Percentiles rank a stretch among this genome's conserved stretches.
Evolutionary conservation across 2,797 vertebrate genomes (phyloP).

Genomic region (Protonibea diacanthus): DNA sequence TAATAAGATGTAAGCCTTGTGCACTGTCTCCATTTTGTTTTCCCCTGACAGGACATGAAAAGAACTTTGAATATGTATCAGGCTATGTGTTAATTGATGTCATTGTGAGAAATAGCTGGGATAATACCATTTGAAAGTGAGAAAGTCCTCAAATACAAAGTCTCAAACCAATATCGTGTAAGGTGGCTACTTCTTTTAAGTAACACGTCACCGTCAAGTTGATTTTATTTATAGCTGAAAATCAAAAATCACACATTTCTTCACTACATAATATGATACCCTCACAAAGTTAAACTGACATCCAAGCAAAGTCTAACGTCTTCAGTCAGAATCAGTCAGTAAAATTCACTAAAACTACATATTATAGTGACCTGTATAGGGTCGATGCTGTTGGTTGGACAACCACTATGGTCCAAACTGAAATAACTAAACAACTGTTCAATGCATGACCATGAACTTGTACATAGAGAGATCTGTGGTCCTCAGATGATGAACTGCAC

Average conservation of each 20-base stretch:
- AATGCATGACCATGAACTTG: no score
- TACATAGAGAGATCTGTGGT: not conserved
- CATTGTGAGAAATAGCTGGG: constrained; percentile 58
- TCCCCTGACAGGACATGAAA: constrained; percentile 72
- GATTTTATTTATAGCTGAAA: not conserved
- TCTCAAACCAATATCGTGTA: constrained; percentile 18
- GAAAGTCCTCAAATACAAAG: constrained; percentile 40
- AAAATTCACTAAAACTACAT: not conserved
- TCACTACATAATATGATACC: not conserved
- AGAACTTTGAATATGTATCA: constrained; percentile 74
- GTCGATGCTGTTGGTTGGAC: no score
- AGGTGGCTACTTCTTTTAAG: constrained; percentile 12
- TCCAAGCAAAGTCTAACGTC: not conserved
- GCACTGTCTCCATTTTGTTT: constrained; percentile 69
- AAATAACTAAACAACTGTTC: not conserved
- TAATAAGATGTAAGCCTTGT: constrained; percentile 74
- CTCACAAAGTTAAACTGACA: not conserved
- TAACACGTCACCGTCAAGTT: not conserved
- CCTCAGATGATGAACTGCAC: no score
- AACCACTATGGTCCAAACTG: no score
- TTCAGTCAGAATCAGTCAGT: not conserved
- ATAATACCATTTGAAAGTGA: constrained; percentile 56
- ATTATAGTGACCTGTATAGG: not conserved
- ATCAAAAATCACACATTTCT: not conserved
- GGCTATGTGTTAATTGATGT: constrained; percentile 76